phyloP scores from a whole-genome alignment of 2,888 invertebrate species.

The Zhuqinia jingwanae region DNA sequence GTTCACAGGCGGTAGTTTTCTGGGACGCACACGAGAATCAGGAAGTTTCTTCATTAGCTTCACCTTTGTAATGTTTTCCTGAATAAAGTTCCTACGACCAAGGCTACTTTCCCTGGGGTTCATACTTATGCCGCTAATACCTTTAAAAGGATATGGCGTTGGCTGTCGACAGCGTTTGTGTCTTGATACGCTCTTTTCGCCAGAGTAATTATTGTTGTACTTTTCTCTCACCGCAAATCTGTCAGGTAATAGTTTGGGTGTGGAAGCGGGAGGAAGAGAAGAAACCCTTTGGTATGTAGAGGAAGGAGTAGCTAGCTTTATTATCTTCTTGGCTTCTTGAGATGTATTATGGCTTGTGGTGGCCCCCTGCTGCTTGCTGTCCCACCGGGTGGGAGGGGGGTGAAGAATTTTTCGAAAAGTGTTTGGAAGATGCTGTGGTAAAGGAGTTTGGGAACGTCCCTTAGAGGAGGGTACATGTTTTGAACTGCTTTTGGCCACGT shows the following conservation, averaged over 20 bases:
- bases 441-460: background rate
- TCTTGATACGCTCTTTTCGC: background rate
- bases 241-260: background rate
- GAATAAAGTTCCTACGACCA: constrained; percentile 56
- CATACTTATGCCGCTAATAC: background rate
- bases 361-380: too few species aligned
- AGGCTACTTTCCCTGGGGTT: background rate
- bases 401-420: constrained; percentile 16
- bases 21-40: background rate
- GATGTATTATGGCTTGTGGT: too few species aligned
- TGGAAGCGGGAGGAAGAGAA: background rate
- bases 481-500: background rate
- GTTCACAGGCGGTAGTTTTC: constrained; percentile 26
- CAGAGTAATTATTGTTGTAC: background rate
- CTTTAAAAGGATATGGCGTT: background rate
- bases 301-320: background rate
- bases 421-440: background rate
- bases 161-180: background rate
- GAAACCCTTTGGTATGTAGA: background rate
- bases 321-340: background rate
- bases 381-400: constrained; percentile 54
- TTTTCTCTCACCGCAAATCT: constrained; percentile 10
- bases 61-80: constrained; percentile 57
- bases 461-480: background rate
- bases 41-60: background rate